A percentile compares a stretch with the other conserved stretches of the same genome.
Conservation (phyloP, 2,888 invertebrate species). For the Chymomyza fuscimana region DNA sequence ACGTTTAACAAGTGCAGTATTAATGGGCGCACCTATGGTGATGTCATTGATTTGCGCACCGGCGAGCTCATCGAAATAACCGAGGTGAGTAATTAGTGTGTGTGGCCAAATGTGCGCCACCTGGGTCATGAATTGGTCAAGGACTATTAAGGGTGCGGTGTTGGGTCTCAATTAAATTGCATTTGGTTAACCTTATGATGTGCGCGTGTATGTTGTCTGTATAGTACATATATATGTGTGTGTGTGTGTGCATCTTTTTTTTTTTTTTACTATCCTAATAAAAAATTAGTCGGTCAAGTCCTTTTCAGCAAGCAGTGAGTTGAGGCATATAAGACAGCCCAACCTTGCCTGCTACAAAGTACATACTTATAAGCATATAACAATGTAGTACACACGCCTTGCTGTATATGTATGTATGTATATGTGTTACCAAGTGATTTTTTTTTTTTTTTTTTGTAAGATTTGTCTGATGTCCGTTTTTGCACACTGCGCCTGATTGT, state of each 20-base stretch:
- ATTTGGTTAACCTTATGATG: slow-evolving; percentile 9
- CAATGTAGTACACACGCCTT: too few relatives aligned
- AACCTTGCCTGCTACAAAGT: neutral
- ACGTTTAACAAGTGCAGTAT: slow-evolving; percentile 99
- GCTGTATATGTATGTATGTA: too few relatives aligned
- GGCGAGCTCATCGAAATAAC: slow-evolving; percentile 93
- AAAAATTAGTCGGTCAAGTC: too few relatives aligned
- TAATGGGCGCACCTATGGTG: slow-evolving; percentile 94
- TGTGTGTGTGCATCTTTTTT: neutral
- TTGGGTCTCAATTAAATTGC: neutral
- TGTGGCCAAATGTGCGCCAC: neutral
- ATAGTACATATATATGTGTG: slow-evolving; percentile 6
- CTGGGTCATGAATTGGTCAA: neutral
- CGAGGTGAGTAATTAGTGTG: slow-evolving; percentile 84
- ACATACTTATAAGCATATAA: too few relatives aligned
- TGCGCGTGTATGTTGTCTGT: slow-evolving; percentile 16
- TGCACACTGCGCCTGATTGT: too few relatives aligned
- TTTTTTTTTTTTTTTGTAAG: too few relatives aligned
- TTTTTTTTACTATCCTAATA: too few relatives aligned
- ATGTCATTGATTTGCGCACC: slow-evolving; percentile 91
- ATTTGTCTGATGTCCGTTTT: too few relatives aligned
- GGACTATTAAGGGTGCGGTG: neutral
- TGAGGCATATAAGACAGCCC: neutral
- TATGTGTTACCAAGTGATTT: too few relatives aligned
- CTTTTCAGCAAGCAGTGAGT: neutral